Conservation (phyloP, 1,140 invertebrate species). For the Onthophagus taurus region DNA sequence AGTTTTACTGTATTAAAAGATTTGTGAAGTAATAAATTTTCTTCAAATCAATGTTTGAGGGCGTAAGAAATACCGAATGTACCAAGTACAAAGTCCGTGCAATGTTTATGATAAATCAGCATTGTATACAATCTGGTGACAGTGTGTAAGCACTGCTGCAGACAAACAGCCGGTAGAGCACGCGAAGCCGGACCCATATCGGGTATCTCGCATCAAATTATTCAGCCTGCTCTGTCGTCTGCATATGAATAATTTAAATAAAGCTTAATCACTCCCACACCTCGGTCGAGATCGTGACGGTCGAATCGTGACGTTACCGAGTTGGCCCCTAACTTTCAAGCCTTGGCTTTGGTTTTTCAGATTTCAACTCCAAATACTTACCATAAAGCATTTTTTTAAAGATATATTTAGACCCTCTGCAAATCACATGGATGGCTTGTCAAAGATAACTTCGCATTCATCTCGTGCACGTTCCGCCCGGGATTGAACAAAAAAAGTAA, state of each 20-base stretch:
- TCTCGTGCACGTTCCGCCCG: too few species aligned
- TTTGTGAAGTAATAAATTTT: too few species aligned
- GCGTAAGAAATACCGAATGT: too few species aligned
- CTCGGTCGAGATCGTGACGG: constrained; percentile 21
- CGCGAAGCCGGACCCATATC: constrained; percentile 12
- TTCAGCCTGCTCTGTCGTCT: constrained; percentile 20
- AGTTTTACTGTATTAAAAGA: too few species aligned
- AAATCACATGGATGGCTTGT: too few species aligned
- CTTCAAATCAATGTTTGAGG: too few species aligned
- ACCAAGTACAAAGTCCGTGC: not conserved
- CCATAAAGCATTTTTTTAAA: too few species aligned
- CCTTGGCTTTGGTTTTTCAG: constrained; percentile 8
- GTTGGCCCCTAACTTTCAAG: constrained; percentile 7
- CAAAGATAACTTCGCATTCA: too few species aligned
- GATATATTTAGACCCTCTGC: too few species aligned
- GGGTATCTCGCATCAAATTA: constrained; percentile 19
- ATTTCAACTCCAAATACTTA: too few species aligned
- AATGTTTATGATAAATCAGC: constrained; percentile 10
- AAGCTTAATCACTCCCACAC: constrained; percentile 26
- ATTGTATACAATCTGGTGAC: constrained; percentile 13
- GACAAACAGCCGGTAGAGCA: constrained; percentile 12
- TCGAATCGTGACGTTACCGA: constrained; percentile 19
- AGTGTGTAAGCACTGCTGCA: constrained; percentile 16
- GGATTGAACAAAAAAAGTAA: too few species aligned
- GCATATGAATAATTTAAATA: constrained; percentile 26